phyloP scores from a whole-genome alignment of 2,113 vertebrate genomes.

The Dromiciops gliroides region DNA sequence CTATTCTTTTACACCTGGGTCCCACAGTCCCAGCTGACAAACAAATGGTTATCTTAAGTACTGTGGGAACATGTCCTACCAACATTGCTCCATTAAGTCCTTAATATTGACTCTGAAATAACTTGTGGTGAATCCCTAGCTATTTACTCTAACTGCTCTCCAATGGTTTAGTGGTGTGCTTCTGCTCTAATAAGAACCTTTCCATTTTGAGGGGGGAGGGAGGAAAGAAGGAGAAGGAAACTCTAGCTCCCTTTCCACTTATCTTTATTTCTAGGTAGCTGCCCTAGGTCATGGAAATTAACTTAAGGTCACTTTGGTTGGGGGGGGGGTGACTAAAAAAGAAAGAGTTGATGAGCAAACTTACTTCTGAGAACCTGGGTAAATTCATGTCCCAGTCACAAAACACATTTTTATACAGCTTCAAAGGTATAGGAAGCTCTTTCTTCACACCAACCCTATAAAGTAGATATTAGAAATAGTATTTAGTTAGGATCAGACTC shows the following conservation, averaged over 20 bases:
- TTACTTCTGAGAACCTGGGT: neutral
- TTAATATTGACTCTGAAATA: neutral
- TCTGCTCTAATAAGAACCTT: neutral
- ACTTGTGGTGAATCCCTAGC: neutral
- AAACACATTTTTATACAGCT: neutral
- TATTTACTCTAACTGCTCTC: neutral
- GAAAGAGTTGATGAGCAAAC: neutral
- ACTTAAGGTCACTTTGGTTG: neutral
- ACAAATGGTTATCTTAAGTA: neutral
- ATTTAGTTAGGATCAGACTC: neutral
- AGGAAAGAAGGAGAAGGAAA: no score
- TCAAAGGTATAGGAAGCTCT: neutral
- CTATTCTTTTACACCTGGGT: neutral
- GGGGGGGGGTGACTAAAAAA: neutral
- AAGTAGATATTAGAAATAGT: neutral
- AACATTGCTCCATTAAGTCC: neutral
- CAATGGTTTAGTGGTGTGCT: neutral
- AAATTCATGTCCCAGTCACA: neutral
- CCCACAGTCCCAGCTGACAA: neutral
- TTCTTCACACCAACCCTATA: neutral
- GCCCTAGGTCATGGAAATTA: neutral
- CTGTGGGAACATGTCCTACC: neutral
- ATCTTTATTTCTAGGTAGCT: neutral
- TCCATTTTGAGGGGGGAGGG: neutral
- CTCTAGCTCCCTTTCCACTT: no score